Evolutionary conservation across 2,113 vertebrate genomes (phyloP).

Genomic region (Morone saxatilis): DNA sequence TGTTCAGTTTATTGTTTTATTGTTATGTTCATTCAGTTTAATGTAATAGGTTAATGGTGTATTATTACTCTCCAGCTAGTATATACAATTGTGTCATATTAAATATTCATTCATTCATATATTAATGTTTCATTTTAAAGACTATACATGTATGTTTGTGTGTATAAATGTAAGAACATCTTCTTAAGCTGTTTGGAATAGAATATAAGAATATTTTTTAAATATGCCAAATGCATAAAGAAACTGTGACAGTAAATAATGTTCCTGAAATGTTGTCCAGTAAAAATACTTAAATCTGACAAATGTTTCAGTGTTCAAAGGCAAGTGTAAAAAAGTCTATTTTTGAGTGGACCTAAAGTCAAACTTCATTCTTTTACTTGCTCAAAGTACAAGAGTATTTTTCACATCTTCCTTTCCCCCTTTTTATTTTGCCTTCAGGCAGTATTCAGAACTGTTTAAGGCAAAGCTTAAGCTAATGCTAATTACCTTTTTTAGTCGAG

Average conservation of each 20-base stretch:
- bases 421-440: constrained; percentile 31
- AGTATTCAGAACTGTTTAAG: constrained; percentile 40
- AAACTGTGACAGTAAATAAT: neutral
- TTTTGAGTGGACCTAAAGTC: constrained; percentile 19
- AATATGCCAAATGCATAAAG: neutral
- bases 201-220: neutral
- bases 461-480: constrained; percentile 49
- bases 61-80: too few species aligned
- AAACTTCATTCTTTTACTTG: constrained; percentile 15
- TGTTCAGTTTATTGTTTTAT: too few species aligned
- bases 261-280: neutral
- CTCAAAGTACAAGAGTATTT: constrained; percentile 1
- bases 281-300: constrained; percentile 1
- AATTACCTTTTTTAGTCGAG: constrained; percentile 41
- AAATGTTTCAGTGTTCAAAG: constrained; percentile 1
- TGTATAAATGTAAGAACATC: too few species aligned
- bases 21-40: too few species aligned
- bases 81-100: neutral
- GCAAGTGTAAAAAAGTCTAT: neutral
- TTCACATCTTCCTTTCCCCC: constrained; percentile 3
- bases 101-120: too few species aligned
- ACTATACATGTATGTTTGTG: too few species aligned
- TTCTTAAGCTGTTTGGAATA: neutral
- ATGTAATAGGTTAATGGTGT: neutral
- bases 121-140: too few species aligned